Evolutionary conservation across 2,888 invertebrate species (phyloP), one percentile per base, ranked within the genome.

Genomic region (Oxyteleia sp.): DNA sequence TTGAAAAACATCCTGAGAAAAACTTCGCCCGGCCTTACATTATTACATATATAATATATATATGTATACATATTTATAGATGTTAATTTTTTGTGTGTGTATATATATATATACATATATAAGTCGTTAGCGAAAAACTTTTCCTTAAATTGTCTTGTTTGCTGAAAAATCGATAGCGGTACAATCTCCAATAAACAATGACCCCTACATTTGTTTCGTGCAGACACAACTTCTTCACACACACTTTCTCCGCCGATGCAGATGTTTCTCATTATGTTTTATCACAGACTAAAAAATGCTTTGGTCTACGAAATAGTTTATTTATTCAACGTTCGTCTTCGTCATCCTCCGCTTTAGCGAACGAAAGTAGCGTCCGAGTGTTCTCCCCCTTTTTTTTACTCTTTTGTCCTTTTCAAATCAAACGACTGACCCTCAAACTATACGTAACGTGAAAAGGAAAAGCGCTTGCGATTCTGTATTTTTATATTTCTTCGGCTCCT

Each of bases 281-380:
- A 93, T 93, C 93, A 93, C 93, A 93, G 93, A 93, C 91, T 93
- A 93, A 93, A 92, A 92, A 91, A 93, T 93, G 93, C 93, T 93
- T 93, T 93, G 93, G 93, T 93, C 91, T 91, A 91, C 88, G 89
- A 89, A 91, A 88, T 87, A 80, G 59, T 85, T n/a, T 75, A 49
- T 72, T 68, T 78, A 74, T 74, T 84, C 51, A 69, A 68, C 64
- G 59, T 51, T 64, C 57, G n/a, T 63, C 51, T 74, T 75, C 63
- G 26, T 66, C 57, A 51, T 69, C 74, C 71, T 69, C 64, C 63
- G 18, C 59, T 57, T 61, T 41, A 26, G 16, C 16, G 26, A 47
- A 68, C 43, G 13, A 57, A 64, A 75, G 13, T 38, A 57, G 18
- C 55, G 13, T 16, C 26, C 45, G 11, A 64, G 29, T 32, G 23